Percentiles rank a stretch among this genome's conserved stretches.
Evolutionary conservation across 2,113 vertebrate genomes (phyloP).

Genomic region (Copsychus sechellarum): DNA sequence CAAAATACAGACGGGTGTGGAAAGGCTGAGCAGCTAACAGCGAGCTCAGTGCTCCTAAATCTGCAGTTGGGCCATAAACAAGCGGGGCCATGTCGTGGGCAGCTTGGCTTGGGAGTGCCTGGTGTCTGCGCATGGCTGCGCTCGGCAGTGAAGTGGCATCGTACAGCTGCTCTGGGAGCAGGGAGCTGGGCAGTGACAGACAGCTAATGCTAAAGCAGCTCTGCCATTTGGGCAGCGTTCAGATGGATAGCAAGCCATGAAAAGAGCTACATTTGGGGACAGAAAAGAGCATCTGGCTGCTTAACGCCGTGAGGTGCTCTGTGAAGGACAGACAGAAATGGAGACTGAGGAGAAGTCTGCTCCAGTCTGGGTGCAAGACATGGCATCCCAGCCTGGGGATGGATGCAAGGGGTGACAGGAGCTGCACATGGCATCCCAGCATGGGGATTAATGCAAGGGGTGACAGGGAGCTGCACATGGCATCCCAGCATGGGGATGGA

Average conservation of each 20-base stretch:
- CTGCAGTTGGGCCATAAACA: slow-evolving; percentile 29
- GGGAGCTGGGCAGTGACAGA: not conserved
- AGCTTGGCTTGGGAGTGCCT: slow-evolving; percentile 39
- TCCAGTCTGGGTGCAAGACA: fast-evolving
- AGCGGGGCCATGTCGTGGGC: not conserved
- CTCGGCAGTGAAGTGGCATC: not conserved
- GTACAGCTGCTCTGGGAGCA: slow-evolving; percentile 16
- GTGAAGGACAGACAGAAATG: not conserved
- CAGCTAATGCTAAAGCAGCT: not conserved
- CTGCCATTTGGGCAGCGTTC: slow-evolving; percentile 36
- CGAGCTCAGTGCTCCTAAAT: not conserved
- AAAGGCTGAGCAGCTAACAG: not conserved
- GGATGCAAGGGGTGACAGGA: not conserved
- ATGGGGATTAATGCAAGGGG: fast-evolving
- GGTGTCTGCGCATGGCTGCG: not conserved
- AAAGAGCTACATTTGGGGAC: not conserved
- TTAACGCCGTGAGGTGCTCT: not conserved
- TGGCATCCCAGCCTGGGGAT: fast-evolving
- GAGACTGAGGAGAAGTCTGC: not conserved
- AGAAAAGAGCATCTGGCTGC: not conserved
- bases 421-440: fast-evolving
- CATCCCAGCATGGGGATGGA: fast-evolving
- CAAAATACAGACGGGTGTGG: slow-evolving; percentile 10
- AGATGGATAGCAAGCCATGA: not conserved
- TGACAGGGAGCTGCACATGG: not conserved